Conservation (phyloP, 2,888 invertebrate species). For the Dasypolia templi region DNA sequence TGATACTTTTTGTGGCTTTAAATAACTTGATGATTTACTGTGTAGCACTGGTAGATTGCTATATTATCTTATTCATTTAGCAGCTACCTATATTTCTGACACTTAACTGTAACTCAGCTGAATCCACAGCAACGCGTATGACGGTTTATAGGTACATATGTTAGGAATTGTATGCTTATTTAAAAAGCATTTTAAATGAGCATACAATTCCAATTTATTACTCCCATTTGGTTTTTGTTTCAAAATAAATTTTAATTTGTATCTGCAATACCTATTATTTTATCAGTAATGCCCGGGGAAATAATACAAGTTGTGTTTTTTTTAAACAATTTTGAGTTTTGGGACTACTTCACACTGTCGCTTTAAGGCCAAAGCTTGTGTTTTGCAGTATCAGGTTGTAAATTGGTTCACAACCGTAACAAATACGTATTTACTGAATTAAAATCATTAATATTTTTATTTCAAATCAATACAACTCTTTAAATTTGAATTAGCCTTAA, state of each 20-base stretch:
- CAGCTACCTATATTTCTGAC: not conserved
- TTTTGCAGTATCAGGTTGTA: too few species aligned
- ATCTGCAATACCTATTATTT: too few species aligned
- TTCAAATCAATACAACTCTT: too few species aligned
- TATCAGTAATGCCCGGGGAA: not conserved
- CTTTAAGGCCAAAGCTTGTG: too few species aligned
- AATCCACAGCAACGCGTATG: too few species aligned
- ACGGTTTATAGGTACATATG: not conserved
- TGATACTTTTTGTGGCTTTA: too few species aligned
- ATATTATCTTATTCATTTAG: not conserved
- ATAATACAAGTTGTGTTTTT: not conserved
- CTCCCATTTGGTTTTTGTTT: not conserved
- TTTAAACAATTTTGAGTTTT: not conserved
- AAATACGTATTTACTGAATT: too few species aligned
- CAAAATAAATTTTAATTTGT: not conserved
- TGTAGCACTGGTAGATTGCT: not conserved
- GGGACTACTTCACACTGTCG: not conserved
- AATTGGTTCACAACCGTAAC: too few species aligned
- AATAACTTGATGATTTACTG: too few species aligned
- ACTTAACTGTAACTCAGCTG: not conserved
- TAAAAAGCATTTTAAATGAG: not conserved
- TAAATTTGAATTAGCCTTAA: too few species aligned
- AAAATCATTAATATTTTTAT: too few species aligned
- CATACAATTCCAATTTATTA: too few species aligned
- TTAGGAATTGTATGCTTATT: not conserved